Evolutionary conservation across 1,140 invertebrate genomes (phyloP), one percentile per base, ranked within the genome.

Genomic region (Arion vulgaris): DNA sequence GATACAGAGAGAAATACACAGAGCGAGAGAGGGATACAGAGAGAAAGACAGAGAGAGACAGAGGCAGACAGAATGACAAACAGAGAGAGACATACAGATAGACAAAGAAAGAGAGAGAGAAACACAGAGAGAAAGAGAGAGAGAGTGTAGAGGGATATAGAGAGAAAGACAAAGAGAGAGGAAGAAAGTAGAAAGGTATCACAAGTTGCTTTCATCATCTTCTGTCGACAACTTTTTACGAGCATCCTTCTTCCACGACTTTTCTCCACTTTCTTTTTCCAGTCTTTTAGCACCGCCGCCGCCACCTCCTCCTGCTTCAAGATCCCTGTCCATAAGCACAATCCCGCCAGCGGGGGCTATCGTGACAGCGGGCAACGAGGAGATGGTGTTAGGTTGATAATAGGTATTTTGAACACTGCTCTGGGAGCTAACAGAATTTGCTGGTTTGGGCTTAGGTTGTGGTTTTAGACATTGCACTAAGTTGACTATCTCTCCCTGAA

Each of bases 401-500:
- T 77, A 7, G 53, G 51, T 26, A 45, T 36, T 62, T 11, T 28
- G 83, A 15, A n/a, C 32, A 68, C 77, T 74, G 76, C 41, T 26
- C 68, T 68, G 49, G 51, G 41, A 68, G 79, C 51, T 45, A 79
- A 32, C n/a, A 41, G 26, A 36, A 68, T 51, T 51, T 62, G 57
- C 34, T 7, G 66, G 53, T 38, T 36, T 49, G 73, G 62, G 28
- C n/a, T 71, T 77, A 2, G 87, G 85, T 13, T 86, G 75, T n/a
- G 90, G 89, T 15, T 86, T 85, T 34, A 91, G 85, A 83, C 89
- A 91, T 82, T 89, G 90, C 1, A 88, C 90, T 32, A 91, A 84
- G 81, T 88, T 88, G n/a, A 89, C 90, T 39, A 91, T 91, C 82
- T 91, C 90, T 36, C 89, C 88, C 83, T 92, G 92, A 80, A 92